Conservation (phyloP, 2,113 vertebrate species). For the Trochalopteron elliotii region DNA sequence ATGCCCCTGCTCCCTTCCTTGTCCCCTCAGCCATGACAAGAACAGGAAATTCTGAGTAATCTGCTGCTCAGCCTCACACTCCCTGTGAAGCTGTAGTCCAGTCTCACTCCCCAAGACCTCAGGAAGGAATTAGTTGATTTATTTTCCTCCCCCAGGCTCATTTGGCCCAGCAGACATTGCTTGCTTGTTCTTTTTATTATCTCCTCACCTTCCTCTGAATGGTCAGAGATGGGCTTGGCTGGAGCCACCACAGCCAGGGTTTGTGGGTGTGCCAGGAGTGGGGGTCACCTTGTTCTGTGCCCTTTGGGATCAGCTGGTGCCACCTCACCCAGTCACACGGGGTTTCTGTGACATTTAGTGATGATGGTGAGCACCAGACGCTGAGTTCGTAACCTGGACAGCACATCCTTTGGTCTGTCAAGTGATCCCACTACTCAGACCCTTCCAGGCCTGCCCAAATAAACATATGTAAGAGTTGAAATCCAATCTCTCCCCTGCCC, state of each 20-base stretch:
- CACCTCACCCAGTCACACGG: background rate
- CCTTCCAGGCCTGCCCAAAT: background rate
- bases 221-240: background rate
- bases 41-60: background rate
- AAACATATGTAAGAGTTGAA: background rate
- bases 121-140: constrained; percentile 11
- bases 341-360: background rate
- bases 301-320: background rate
- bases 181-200: background rate
- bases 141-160: background rate
- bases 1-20: background rate
- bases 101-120: background rate
- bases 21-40: background rate
- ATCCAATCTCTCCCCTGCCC: background rate
- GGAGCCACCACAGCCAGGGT: background rate
- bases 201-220: background rate
- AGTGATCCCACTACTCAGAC: background rate
- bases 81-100: background rate
- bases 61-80: background rate
- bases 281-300: background rate
- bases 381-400: background rate
- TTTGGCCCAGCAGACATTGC: background rate
- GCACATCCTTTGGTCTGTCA: background rate
- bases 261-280: background rate
- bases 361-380: fast-evolving